These are phyloP conservation scores for Pituophis catenifer DNA, from an alignment of 2,113 vertebrate genomes.

Conservation along the genomic window DNA sequence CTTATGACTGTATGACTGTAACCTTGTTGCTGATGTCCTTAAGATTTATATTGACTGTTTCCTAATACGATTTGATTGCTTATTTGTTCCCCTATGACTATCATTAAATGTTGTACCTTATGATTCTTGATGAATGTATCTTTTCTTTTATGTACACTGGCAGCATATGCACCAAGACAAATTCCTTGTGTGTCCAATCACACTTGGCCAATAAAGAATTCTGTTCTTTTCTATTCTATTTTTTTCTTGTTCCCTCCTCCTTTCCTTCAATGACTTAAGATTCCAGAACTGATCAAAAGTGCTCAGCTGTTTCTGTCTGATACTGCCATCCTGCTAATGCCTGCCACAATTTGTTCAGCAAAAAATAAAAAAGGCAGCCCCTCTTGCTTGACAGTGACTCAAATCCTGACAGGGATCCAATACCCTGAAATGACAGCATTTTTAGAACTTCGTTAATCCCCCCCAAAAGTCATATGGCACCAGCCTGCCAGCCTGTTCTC, in stretches of 20 bases:
- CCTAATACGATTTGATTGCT: too few species aligned
- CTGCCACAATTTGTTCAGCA: slow-evolving; percentile 12
- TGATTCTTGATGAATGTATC: too few species aligned
- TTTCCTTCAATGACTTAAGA: slow-evolving; percentile 2
- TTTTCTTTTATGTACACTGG: too few species aligned
- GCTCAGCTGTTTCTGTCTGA: slow-evolving; percentile 27
- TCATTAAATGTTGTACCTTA: too few species aligned
- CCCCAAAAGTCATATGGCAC: background rate
- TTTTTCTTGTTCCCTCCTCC: background rate
- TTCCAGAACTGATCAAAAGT: slow-evolving; percentile 10
- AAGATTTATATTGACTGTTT: too few species aligned
- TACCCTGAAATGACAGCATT: slow-evolving; percentile 34
- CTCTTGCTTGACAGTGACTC: slow-evolving; percentile 39
- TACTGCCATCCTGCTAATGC: slow-evolving; percentile 7
- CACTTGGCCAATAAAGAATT: too few species aligned
- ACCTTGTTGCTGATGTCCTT: too few species aligned
- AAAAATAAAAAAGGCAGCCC: background rate
- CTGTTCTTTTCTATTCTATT: too few species aligned
- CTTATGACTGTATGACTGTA: too few species aligned
- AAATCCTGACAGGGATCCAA: slow-evolving; percentile 40
- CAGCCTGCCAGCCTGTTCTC: slow-evolving; percentile 29
- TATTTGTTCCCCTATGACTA: too few species aligned
- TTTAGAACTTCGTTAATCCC: slow-evolving; percentile 47
- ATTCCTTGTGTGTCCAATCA: too few species aligned
- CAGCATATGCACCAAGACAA: too few species aligned